Conservation (phyloP, 2,888 invertebrate species). For the Leptopterna dolabrata region DNA sequence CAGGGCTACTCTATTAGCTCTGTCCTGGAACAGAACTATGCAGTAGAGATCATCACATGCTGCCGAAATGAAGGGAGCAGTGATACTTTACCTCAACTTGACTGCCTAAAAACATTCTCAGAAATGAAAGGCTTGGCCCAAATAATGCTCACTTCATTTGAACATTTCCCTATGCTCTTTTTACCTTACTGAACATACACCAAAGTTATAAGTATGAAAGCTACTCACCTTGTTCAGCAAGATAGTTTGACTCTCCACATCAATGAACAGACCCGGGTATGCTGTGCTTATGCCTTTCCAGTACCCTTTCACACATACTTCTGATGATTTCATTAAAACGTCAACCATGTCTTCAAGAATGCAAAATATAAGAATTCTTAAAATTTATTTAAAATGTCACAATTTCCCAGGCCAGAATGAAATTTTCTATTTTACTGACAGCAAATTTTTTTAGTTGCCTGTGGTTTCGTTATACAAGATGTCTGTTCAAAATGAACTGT, state of each 20-base stretch:
- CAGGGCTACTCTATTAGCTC: slow-evolving; percentile 66
- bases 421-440: too few relatives aligned
- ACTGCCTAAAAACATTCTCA: too few relatives aligned
- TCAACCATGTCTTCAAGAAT: slow-evolving; percentile 8
- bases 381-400: too few relatives aligned
- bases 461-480: too few relatives aligned
- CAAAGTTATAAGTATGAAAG: too few relatives aligned
- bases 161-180: background rate
- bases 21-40: slow-evolving; percentile 48
- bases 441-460: too few relatives aligned
- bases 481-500: too few relatives aligned
- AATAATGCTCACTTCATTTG: too few relatives aligned
- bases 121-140: too few relatives aligned
- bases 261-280: slow-evolving; percentile 72
- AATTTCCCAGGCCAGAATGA: too few relatives aligned
- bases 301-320: slow-evolving; percentile 36
- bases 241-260: slow-evolving; percentile 37
- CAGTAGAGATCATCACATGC: background rate
- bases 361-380: too few relatives aligned
- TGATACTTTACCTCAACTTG: too few relatives aligned
- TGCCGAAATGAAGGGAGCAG: background rate
- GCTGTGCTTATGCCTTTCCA: slow-evolving; percentile 69
- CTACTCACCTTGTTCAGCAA: slow-evolving; percentile 49
- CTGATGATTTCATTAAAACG: background rate
- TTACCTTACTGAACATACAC: background rate